These are phyloP conservation scores for Saccostrea glomerata DNA, from an alignment of 1,140 invertebrate genomes.

Conservation along the genomic window DNA sequence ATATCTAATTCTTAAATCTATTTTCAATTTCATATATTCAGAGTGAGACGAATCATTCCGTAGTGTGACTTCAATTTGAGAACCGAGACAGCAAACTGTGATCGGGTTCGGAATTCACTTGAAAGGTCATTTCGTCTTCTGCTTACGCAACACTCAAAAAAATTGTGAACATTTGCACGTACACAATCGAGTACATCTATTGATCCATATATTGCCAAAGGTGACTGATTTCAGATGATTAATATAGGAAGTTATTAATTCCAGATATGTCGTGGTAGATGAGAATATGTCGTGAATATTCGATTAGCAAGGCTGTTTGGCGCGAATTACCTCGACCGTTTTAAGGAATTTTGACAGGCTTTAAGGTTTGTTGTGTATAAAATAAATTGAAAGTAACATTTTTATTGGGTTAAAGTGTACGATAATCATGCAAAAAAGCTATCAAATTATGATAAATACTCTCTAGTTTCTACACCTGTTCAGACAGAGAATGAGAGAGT, in stretches of 20 bases:
- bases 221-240: neutral
- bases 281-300: too few species aligned
- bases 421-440: too few species aligned
- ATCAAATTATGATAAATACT: too few species aligned
- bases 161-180: neutral
- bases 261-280: too few species aligned
- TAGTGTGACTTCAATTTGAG: neutral
- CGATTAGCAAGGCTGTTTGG: neutral
- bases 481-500: too few species aligned
- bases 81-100: neutral
- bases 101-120: neutral
- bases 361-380: neutral
- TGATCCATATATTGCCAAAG: neutral
- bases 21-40: too few species aligned
- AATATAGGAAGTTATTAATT: neutral
- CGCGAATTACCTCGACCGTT: neutral
- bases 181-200: neutral
- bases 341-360: neutral
- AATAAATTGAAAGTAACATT: too few species aligned
- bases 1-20: too few species aligned
- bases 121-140: neutral
- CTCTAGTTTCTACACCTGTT: too few species aligned
- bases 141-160: conserved; percentile 13
- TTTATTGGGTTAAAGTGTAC: too few species aligned
- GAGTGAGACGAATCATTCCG: too few species aligned